Conservation (phyloP, 2,888 invertebrate species). For the Boloria euphrosyne region DNA sequence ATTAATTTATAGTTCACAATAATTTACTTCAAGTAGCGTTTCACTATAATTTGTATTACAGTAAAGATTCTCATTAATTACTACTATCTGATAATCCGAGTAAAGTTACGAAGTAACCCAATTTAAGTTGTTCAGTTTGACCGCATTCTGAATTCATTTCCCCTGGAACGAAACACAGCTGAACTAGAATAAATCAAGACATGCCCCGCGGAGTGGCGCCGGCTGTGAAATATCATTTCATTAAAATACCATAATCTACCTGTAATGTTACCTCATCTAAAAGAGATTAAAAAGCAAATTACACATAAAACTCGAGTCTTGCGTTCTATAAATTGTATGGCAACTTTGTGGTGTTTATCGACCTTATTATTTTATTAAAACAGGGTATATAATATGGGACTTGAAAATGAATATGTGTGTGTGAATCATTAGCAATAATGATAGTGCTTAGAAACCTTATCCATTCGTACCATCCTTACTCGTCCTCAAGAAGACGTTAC, state of each 20-base stretch:
- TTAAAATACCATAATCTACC: slow-evolving; percentile 10
- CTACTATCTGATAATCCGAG: neutral
- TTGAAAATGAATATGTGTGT: too few species aligned
- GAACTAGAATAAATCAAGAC: slow-evolving; percentile 12
- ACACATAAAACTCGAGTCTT: neutral
- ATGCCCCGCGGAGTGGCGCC: neutral
- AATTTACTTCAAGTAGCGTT: too few species aligned
- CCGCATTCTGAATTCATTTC: slow-evolving; percentile 31
- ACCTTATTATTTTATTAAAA: too few species aligned
- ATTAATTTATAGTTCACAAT: too few species aligned
- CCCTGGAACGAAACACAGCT: slow-evolving; percentile 17
- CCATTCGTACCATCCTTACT: too few species aligned
- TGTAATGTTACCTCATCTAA: slow-evolving; percentile 1
- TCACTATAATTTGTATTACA: neutral
- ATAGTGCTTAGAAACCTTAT: too few species aligned
- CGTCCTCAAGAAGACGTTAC: too few species aligned
- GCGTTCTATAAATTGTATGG: too few species aligned
- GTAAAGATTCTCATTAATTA: neutral
- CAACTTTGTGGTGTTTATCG: too few species aligned
- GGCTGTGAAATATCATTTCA: slow-evolving; percentile 10
- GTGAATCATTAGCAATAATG: too few species aligned
- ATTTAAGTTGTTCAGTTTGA: slow-evolving; percentile 19
- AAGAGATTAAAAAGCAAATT: slow-evolving; percentile 1
- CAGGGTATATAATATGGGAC: too few species aligned
- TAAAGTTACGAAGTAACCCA: slow-evolving; percentile 14